Base-by-base conservation (phyloP, 2,113 vertebrate species). In the Argyrosomus japonicus region DNA sequence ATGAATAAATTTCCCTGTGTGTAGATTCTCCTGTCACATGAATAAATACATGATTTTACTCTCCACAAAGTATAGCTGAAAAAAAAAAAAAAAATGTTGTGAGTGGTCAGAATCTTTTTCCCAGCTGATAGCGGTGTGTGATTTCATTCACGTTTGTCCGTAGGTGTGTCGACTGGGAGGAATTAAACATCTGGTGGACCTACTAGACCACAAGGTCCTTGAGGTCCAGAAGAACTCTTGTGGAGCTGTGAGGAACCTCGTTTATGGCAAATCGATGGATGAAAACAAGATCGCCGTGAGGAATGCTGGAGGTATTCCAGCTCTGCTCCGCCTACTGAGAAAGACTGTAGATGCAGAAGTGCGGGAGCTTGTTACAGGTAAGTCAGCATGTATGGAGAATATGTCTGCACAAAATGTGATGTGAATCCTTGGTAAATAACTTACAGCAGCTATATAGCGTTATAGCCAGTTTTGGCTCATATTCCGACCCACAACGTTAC, bases 221-320 rank as follows among this genome's bases (percentile, higher is more conserved):
- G 98, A 99, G 88, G 97, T 99, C 77, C 98, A 99, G 95, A 97
- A 94, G 91, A 98, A 99, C 15, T 96, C 98, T 7, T 99, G 98
- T 1, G 98, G 98, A 0, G 98, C 98, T 0, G 93, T 99, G 88
- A 95, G 98, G 85, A 99, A 99, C 90, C 95, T 99, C 0, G 98
- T 99, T 29, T 99, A 98, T 0, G 98, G 98, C 3, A 98, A 98
- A 90, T 96, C 96, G 17, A 97, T 97, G 25, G 98, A 99, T 45
- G 97, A 99, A 81, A 99, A 99, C 94, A 99, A 99, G 93, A 93
- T 97, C 19, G 96, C 97, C 0, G 97, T 99, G 94, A 96, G 96
- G 93, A 99, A 98, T 2, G 97, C 97, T 2, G 97, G 97, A 14
- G 98, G 98, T 0, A 95, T 99, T 51, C 97, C 97, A 14, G 98